Conservation (phyloP, 2,797 vertebrate species). For the Enteromius fasciolatus region DNA sequence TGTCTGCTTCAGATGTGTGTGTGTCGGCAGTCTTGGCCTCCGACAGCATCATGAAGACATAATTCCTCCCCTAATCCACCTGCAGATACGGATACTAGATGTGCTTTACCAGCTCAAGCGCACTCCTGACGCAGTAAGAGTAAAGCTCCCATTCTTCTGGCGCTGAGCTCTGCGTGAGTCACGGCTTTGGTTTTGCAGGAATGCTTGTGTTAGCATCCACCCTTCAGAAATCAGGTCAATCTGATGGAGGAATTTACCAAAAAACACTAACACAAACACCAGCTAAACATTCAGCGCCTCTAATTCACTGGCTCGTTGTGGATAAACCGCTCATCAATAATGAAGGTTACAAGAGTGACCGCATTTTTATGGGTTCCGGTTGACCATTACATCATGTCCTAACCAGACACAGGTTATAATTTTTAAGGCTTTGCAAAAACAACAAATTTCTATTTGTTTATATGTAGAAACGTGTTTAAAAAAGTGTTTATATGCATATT, state of each 20-base stretch:
- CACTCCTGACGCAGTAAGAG: neutral
- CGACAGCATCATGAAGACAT: conserved; percentile 66
- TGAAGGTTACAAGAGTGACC: neutral
- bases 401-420: neutral
- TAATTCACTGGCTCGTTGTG: conserved; percentile 5
- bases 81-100: conserved; percentile 60
- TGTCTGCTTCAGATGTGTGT: conserved; percentile 66
- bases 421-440: neutral
- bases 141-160: conserved; percentile 20
- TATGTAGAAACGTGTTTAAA: neutral
- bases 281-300: neutral
- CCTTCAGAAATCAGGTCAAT: conserved; percentile 6
- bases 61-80: conserved; percentile 74
- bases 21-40: conserved; percentile 66
- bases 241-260: conserved; percentile 27
- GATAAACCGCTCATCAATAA: conserved; percentile 23
- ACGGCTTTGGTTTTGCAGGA: conserved; percentile 18
- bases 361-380: neutral
- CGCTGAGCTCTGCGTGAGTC: neutral
- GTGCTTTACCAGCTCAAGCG: conserved; percentile 5
- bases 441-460: neutral
- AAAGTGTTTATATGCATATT: no score
- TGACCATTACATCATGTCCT: conserved; percentile 19
- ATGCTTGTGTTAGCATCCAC: conserved; percentile 3
- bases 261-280: conserved; percentile 26